Conservation (phyloP, 2,888 invertebrate species). For the Drosophila vallismaia region DNA sequence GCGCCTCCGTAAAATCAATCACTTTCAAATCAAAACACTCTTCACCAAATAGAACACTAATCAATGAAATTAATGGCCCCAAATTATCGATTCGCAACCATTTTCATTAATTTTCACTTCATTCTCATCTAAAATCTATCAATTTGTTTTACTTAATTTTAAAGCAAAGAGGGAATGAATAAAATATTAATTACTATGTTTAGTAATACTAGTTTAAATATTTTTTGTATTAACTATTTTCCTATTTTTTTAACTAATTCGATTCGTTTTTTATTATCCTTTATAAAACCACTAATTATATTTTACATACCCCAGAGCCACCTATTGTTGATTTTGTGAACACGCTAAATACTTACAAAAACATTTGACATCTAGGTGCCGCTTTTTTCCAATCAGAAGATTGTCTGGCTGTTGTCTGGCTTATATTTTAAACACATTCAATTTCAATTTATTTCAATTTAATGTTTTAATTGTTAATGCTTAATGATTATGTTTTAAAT, state of each 20-base stretch:
- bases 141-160: no score
- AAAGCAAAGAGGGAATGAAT: no score
- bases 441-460: no score
- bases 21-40: constrained; percentile 6
- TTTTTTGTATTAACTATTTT: no score
- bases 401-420: background rate
- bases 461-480: no score
- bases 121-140: no score
- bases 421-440: no score
- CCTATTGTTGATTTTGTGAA: background rate
- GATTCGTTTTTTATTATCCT: background rate
- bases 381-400: background rate
- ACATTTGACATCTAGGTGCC: background rate
- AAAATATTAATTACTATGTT: no score
- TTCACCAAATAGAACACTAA: background rate
- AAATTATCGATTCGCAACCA: constrained; percentile 2
- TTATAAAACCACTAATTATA: background rate
- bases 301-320: background rate
- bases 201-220: no score
- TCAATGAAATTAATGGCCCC: background rate
- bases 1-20: constrained; percentile 7
- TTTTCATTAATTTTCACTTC: background rate
- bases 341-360: no score
- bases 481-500: no score
- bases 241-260: no score